These are phyloP conservation scores for Trichogramma dendrolimi DNA, from an alignment of 2,888 invertebrate species.

Conservation along the genomic window DNA sequence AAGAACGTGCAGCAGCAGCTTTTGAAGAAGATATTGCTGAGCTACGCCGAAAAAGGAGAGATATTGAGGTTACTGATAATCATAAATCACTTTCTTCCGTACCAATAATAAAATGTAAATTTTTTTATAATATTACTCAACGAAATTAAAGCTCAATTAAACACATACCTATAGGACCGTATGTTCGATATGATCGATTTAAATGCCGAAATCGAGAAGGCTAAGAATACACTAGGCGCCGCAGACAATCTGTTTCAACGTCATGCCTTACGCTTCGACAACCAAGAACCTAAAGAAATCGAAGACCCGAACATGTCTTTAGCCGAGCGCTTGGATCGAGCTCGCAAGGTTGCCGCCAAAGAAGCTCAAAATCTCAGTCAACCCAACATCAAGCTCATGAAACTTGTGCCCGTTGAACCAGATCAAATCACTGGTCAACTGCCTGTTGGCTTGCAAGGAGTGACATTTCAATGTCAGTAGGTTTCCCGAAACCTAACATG, in stretches of 20 bases:
- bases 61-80: slow-evolving; percentile 43
- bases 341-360: slow-evolving; percentile 35
- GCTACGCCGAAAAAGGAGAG: slow-evolving; percentile 45
- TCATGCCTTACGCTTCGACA: slow-evolving; percentile 47
- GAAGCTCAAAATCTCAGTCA: slow-evolving; percentile 31
- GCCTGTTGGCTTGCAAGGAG: too few species aligned
- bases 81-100: neutral
- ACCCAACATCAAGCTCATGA: slow-evolving; percentile 37
- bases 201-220: slow-evolving; percentile 46
- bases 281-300: slow-evolving; percentile 31
- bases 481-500: too few species aligned
- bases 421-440: too few species aligned
- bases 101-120: neutral
- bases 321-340: slow-evolving; percentile 37
- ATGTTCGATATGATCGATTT: slow-evolving; percentile 50
- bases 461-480: too few species aligned
- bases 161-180: slow-evolving; percentile 38
- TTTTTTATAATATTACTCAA: neutral
- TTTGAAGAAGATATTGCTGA: slow-evolving; percentile 49
- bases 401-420: slow-evolving; percentile 18
- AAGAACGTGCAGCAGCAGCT: slow-evolving; percentile 46
- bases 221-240: slow-evolving; percentile 42
- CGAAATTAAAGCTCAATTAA: neutral
- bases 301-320: slow-evolving; percentile 32
- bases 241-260: slow-evolving; percentile 44